These are phyloP conservation scores for Pemphigus obesinymphae DNA, from an alignment of 1,140 invertebrate genomes.

Conservation along the genomic window DNA sequence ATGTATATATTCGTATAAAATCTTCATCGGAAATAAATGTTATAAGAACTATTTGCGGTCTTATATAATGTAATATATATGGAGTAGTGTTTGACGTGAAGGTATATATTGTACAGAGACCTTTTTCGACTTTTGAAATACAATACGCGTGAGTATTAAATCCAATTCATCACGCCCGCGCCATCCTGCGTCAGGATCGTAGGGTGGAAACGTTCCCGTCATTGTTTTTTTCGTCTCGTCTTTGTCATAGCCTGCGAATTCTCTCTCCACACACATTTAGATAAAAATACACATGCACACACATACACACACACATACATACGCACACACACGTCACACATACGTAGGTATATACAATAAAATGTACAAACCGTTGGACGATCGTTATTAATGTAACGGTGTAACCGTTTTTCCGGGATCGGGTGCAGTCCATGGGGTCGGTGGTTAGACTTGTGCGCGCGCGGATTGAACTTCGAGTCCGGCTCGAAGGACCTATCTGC, in stretches of 20 bases:
- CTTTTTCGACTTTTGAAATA: too few relatives aligned
- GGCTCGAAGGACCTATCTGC: not conserved
- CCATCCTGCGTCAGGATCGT: not conserved
- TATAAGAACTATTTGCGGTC: too few relatives aligned
- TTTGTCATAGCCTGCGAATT: not conserved
- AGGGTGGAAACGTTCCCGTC: not conserved
- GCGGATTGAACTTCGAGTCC: not conserved
- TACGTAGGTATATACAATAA: too few relatives aligned
- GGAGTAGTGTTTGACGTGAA: too few relatives aligned
- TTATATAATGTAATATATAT: too few relatives aligned
- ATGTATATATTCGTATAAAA: too few relatives aligned
- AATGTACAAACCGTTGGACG: too few relatives aligned
- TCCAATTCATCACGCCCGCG: not conserved
- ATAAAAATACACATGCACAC: too few relatives aligned
- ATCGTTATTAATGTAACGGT: slow-evolving; percentile 25
- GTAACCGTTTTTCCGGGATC: not conserved
- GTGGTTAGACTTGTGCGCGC: not conserved
- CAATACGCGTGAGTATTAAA: not conserved
- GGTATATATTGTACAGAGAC: too few relatives aligned
- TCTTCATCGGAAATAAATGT: too few relatives aligned
- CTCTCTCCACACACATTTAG: not conserved
- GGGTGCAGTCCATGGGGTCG: not conserved
- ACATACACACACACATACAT: too few relatives aligned
- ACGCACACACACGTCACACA: too few relatives aligned
- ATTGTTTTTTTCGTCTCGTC: not conserved